These are phyloP conservation scores for Eleutherodactylus coqui DNA, from an alignment of 2,797 vertebrate species.

Conservation along the genomic window DNA sequence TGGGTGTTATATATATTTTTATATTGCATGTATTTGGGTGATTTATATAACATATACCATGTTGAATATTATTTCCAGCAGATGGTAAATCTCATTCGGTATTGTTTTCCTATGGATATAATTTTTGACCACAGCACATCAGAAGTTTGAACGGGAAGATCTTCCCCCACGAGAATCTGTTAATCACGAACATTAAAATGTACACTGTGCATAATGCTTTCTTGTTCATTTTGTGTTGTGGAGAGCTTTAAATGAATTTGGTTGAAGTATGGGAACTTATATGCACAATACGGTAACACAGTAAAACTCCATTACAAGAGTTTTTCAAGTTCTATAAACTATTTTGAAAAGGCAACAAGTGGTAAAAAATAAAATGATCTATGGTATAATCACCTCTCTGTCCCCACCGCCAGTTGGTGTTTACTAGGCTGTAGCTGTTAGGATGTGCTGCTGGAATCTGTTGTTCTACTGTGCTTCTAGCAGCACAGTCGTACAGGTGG, in stretches of 20 bases:
- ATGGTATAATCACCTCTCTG: too few relatives aligned
- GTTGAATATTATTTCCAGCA: conserved; percentile 30
- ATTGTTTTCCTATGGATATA: conserved; percentile 39
- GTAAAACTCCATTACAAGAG: neutral
- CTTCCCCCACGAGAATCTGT: neutral
- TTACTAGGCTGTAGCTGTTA: too few relatives aligned
- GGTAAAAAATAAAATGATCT: too few relatives aligned
- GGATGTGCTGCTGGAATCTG: too few relatives aligned
- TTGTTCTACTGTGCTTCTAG: too few relatives aligned
- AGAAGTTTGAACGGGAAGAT: neutral
- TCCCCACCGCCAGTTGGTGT: too few relatives aligned
- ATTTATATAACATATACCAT: conserved; percentile 36
- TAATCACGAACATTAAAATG: neutral
- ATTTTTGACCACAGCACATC: conserved; percentile 25
- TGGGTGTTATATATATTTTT: conserved; percentile 42
- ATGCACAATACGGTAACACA: neutral
- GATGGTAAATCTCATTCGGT: conserved; percentile 34
- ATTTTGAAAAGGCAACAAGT: too few relatives aligned
- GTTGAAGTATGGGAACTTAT: neutral
- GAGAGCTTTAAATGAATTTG: neutral
- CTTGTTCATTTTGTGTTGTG: neutral
- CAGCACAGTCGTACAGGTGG: too few relatives aligned
- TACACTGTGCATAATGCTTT: neutral
- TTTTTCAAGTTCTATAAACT: too few relatives aligned
- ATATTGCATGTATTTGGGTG: conserved; percentile 8